Base-by-base conservation (phyloP, 2,113 vertebrate species). In the Campylomormyrus tamandua region DNA sequence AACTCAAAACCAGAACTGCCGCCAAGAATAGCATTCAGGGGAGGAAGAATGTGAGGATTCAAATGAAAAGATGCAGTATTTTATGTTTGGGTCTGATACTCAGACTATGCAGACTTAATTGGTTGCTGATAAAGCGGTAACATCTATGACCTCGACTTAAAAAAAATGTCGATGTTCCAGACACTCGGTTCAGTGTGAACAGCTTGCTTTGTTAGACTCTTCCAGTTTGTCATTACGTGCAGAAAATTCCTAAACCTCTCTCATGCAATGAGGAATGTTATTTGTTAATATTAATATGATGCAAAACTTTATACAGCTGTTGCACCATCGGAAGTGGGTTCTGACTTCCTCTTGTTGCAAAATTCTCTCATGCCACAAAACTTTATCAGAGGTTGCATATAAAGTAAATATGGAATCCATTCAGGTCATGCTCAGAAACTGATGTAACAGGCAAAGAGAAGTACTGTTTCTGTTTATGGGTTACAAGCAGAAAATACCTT, bases 281-380 rank as follows among this genome's bases (percentile, higher is more conserved):
- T 15, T 77, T 17, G 70, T 77, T 35, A 77, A 39, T 77, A 31
- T n/a, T 6, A 39, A 8, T 80, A 80, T 48, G 39, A 24, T n/a
- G 8, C 48, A 24, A n/a, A 84, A n/a, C 24, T 48, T 48, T 3
- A 19, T 21, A 84, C 83, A 84, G 83, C 45, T 84, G 45, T 84
- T 84, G 83, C 83, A 46, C 50, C 27, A 53, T 27, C 24, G 50
- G 85, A 87, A 87, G 85, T 52, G 85, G 85, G 39, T 53, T 27
- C 10, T 19, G 50, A 87, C 85, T 56, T 87, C 85, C 85, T 87
- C 50, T 39, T 21, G 50, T 35, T 87, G 85, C 85, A 48, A 84
- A 48, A 84, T 48, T 19, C 49, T 87, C 46, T 87, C 84, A 52
- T 31, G 74, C 74, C 74, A 35, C 17, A 39, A 80, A 8, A 84